Evolutionary conservation across 2,113 vertebrate species (phyloP).

Genomic region (Microtus montanus): DNA sequence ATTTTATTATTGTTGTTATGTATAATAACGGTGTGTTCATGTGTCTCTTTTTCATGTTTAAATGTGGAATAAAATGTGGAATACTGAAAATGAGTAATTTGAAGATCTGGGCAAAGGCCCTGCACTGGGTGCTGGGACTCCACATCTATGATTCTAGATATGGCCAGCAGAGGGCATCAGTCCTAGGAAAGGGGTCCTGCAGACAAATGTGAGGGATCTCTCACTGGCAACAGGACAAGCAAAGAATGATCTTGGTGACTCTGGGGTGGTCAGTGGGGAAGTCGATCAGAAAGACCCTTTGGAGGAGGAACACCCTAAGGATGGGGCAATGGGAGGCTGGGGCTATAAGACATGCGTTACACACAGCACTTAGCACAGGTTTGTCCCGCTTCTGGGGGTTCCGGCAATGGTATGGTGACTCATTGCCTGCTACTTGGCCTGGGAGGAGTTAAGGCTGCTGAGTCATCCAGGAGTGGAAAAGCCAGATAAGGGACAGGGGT

Average conservation of each 20-base stretch:
- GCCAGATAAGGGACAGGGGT: not conserved
- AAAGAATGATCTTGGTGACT: not conserved
- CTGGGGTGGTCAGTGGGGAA: not conserved
- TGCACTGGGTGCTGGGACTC: too few species aligned
- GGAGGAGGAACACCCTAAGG: not conserved
- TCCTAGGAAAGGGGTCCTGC: not conserved
- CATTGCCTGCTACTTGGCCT: not conserved
- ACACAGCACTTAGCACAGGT: not conserved
- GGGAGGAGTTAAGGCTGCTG: not conserved
- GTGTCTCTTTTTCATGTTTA: not conserved
- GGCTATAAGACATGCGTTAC: too few species aligned
- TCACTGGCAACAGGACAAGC: not conserved
- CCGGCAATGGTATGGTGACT: not conserved
- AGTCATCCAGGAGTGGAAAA: not conserved
- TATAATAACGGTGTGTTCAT: not conserved
- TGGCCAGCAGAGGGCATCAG: not conserved
- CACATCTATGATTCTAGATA: not conserved
- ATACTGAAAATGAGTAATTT: not conserved
- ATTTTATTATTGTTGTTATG: not conserved
- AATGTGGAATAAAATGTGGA: not conserved
- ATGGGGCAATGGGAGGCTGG: too few species aligned
- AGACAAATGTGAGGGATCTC: not conserved
- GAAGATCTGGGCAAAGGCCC: not conserved
- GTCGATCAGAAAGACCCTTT: not conserved
- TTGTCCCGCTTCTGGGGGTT: not conserved